Conservation (phyloP, 2,113 vertebrate species). For the Gambusia affinis region DNA sequence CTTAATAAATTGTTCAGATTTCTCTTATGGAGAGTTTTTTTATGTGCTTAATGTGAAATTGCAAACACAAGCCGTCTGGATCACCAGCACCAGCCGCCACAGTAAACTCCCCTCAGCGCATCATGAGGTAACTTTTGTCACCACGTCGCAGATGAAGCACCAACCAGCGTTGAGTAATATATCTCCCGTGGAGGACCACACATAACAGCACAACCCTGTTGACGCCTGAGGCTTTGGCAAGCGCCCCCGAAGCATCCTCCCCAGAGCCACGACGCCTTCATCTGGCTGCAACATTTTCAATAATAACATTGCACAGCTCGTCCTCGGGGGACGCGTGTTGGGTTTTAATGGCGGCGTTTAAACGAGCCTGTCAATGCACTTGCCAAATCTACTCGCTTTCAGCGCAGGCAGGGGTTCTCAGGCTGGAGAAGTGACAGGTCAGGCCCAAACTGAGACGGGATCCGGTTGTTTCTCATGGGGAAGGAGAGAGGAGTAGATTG, state of each 20-base stretch:
- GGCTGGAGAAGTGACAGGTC: not conserved
- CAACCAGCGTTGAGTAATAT: conserved; percentile 67
- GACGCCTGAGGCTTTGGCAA: conserved; percentile 79
- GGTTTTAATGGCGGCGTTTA: conserved; percentile 70
- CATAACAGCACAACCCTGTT: conserved; percentile 73
- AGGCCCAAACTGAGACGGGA: conserved; percentile 21
- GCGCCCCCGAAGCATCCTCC: conserved; percentile 71
- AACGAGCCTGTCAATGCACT: conserved; percentile 71
- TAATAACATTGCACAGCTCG: conserved; percentile 65
- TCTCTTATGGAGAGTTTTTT: not conserved
- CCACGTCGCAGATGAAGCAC: conserved; percentile 60
- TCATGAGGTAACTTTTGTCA: conserved; percentile 53
- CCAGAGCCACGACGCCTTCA: conserved; percentile 72
- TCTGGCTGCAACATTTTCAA: conserved; percentile 79
- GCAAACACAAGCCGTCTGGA: not conserved
- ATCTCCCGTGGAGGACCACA: conserved; percentile 75
- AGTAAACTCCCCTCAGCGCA: conserved; percentile 34
- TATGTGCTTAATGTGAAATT: not conserved
- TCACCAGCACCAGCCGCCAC: conserved; percentile 43
- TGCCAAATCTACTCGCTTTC: conserved; percentile 66
- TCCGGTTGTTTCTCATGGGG: conserved; percentile 46
- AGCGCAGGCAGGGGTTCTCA: conserved; percentile 23
- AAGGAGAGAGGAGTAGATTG: conserved; percentile 12
- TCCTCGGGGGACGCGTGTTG: conserved; percentile 65
- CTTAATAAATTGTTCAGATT: not conserved